Evolutionary conservation across 2,113 vertebrate genomes (phyloP).

Genomic region (Parus major): DNA sequence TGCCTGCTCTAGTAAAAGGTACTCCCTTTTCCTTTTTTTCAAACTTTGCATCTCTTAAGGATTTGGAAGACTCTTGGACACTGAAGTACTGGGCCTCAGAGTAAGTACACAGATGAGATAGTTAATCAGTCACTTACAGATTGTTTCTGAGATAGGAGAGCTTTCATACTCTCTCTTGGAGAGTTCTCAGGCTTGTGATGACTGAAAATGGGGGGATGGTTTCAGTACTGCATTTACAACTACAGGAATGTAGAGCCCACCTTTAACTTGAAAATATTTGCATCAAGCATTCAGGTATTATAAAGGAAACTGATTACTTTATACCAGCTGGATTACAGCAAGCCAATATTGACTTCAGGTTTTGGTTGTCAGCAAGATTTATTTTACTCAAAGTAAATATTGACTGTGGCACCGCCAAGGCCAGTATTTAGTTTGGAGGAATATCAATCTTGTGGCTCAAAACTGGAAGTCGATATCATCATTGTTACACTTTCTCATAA

Average conservation of each 20-base stretch:
- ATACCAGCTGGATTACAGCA: constrained; percentile 36
- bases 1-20: background rate
- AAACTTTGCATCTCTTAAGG: background rate
- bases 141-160: constrained; percentile 14
- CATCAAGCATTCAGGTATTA: constrained; percentile 28
- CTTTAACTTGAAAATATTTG: constrained; percentile 43
- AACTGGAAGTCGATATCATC: constrained; percentile 43
- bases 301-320: constrained; percentile 43
- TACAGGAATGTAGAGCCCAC: background rate
- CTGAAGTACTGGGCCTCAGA: background rate
- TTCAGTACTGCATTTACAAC: background rate
- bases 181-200: background rate
- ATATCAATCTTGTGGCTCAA: constrained; percentile 45
- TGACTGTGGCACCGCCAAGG: constrained; percentile 37
- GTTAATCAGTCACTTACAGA: constrained; percentile 44
- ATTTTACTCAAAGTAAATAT: constrained; percentile 57
- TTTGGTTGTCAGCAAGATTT: constrained; percentile 57
- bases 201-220: background rate
- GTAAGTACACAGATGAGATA: constrained; percentile 13
- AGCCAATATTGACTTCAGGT: constrained; percentile 50
- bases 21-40: background rate
- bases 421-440: constrained; percentile 48
- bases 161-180: background rate
- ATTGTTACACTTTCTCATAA: constrained; percentile 35
- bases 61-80: background rate